Base-by-base conservation (phyloP, 1,140 invertebrate genomes). In the Diachasmimorpha longicaudata region DNA sequence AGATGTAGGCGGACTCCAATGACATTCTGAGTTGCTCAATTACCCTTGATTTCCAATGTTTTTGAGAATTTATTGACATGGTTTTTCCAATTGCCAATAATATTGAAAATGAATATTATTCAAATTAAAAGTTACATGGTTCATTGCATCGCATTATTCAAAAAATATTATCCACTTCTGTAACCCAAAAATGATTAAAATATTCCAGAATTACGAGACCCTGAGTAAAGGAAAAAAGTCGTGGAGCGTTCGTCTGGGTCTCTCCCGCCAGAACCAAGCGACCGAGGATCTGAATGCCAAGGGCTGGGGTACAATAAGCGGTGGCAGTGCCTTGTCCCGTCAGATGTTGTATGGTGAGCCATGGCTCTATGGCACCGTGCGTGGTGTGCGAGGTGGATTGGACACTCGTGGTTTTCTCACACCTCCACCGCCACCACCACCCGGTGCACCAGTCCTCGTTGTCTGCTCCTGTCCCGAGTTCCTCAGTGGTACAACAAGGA, bases 321-420 rank as follows among this genome's bases (percentile, higher is more conserved):
- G 87, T 16, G 89, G 90, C 14, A 91, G 90, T 77, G 88, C 92
- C 5, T 84, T 95, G 75, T 93, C 93, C 48, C 93, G 94, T 84
- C 94, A 94, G 82, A 95, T 95, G 94, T 93, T 94, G 78, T 95
- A 95, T 87, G 93, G 84, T 0, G 94, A 95, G 78, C 93, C 93
- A 37, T 95, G 94, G 94, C 90, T 95, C 0, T 95, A 95, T 80
- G 93, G 94, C 74, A 94, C 93, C 3, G 92, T 94, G 0, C 88
- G 93, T 16, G 58, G 58, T 25, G 77, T 92, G 66, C 90, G 83
- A 31, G 72, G 72, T 39, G 39, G 78, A 42, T 66, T 82, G 46
- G 82, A 80, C 39, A 79, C 44, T 31, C 79, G 79, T 21, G 74
- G 75, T 63, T 81, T 79, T 69, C 46, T 83, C 76, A 75, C 78